Percentiles rank a stretch among this genome's conserved stretches.
Conservation (phyloP, 1,140 invertebrate species). For the Pararge aegeria region DNA sequence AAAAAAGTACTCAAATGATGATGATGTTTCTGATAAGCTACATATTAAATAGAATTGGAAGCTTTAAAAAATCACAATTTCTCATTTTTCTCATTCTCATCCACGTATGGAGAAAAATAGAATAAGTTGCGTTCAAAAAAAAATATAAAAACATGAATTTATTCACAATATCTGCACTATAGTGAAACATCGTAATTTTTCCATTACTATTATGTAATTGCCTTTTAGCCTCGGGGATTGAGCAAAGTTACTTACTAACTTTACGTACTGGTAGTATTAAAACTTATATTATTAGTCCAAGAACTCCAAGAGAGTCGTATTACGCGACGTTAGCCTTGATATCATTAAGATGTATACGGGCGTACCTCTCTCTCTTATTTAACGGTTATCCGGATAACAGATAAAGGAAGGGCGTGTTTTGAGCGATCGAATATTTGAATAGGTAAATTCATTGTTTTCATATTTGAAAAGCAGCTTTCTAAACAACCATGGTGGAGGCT, state of each 20-base stretch:
- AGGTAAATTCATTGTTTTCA: too few relatives aligned
- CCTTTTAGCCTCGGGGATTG: not conserved
- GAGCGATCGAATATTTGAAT: not conserved
- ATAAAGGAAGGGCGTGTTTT: not conserved
- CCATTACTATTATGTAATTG: not conserved
- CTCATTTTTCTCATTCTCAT: too few relatives aligned
- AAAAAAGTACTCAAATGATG: too few relatives aligned
- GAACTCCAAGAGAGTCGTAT: not conserved
- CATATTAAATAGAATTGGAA: too few relatives aligned
- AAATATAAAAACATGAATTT: not conserved
- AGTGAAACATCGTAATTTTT: not conserved
- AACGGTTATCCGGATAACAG: not conserved
- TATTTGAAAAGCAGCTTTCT: too few relatives aligned
- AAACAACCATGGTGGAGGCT: too few relatives aligned
- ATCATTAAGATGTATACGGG: conserved; percentile 1
- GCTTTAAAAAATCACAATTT: too few relatives aligned
- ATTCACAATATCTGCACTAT: not conserved
- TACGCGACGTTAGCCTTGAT: not conserved
- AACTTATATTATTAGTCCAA: not conserved
- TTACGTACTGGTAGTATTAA: not conserved
- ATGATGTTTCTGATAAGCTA: too few relatives aligned
- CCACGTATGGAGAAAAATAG: too few relatives aligned
- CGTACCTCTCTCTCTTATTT: not conserved
- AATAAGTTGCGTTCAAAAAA: not conserved
- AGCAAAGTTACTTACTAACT: not conserved